Conservation (phyloP, 2,888 invertebrate genomes). For the Agrochola lota region DNA sequence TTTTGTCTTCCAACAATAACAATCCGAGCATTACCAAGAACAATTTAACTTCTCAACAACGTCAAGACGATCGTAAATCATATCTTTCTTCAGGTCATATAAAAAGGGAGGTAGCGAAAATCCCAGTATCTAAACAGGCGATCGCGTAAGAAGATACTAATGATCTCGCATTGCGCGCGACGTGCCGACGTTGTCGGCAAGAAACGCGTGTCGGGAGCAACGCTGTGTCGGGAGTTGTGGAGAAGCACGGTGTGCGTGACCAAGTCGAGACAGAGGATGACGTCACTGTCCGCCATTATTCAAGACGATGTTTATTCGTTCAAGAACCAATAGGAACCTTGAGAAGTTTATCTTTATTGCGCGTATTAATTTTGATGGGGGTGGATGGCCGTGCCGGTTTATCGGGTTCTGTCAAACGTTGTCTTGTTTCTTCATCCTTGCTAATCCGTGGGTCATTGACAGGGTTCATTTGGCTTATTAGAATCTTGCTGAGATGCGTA, state of each 20-base stretch:
- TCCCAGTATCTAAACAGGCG: conserved; percentile 54
- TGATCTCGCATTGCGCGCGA: conserved; percentile 62
- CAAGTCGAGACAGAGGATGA: conserved; percentile 52
- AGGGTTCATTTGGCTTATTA: conserved; percentile 28
- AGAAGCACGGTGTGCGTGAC: conserved; percentile 57
- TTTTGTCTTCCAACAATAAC: conserved; percentile 49
- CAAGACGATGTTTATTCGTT: conserved; percentile 59
- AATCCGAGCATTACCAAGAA: conserved; percentile 45
- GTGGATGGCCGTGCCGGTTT: conserved; percentile 55
- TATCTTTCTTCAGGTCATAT: conserved; percentile 55
- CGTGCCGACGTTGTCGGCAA: conserved; percentile 55
- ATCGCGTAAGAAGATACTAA: conserved; percentile 65
- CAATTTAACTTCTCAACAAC: conserved; percentile 60
- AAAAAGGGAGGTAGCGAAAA: conserved; percentile 54
- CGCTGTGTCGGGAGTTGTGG: conserved; percentile 44
- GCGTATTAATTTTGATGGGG: conserved; percentile 63
- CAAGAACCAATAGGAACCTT: conserved; percentile 56
- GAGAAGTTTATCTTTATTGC: conserved; percentile 61
- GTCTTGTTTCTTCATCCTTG: conserved; percentile 45
- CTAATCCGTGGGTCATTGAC: conserved; percentile 19
- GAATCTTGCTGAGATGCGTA: background rate
- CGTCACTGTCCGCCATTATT: conserved; percentile 61
- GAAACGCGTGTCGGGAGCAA: conserved; percentile 53
- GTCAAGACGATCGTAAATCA: conserved; percentile 58
- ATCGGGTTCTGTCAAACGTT: conserved; percentile 29